phyloP scores from a whole-genome alignment of 1,140 invertebrate species.

The Trypoxylus dichotomus region DNA sequence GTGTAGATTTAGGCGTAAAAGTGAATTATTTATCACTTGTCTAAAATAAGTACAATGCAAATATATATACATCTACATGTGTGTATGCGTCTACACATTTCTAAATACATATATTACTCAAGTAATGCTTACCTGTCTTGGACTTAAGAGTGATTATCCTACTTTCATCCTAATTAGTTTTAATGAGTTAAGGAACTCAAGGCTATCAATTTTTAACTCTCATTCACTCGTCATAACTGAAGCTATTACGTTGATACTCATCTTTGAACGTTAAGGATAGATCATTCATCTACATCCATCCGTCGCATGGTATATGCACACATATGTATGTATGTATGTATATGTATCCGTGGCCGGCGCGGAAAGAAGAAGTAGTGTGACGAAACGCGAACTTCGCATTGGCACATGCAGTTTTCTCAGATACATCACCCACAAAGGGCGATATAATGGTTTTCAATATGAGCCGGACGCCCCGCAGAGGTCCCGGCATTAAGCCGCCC shows the following conservation, averaged over 20 bases:
- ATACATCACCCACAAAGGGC: constrained; percentile 34
- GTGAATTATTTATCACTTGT: too few relatives aligned
- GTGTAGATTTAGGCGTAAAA: too few relatives aligned
- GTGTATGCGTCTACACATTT: background rate
- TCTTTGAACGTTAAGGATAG: background rate
- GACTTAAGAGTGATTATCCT: background rate
- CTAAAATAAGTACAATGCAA: too few relatives aligned
- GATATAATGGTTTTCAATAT: constrained; percentile 39
- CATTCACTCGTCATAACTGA: background rate
- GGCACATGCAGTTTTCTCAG: constrained; percentile 31
- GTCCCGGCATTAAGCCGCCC: constrained; percentile 37
- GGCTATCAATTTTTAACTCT: background rate
- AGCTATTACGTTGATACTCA: background rate
- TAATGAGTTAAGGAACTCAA: background rate
- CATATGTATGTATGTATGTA: background rate
- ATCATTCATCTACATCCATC: background rate
- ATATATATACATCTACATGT: too few relatives aligned
- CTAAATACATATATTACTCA: background rate
- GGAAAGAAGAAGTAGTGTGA: background rate
- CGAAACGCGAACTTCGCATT: constrained; percentile 22
- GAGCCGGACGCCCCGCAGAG: constrained; percentile 36
- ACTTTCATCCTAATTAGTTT: background rate
- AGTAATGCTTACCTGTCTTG: background rate
- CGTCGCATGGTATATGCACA: background rate
- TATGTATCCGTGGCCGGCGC: background rate